Evolutionary conservation across 1,140 invertebrate species (phyloP).

Genomic region (Hyles vespertilio): DNA sequence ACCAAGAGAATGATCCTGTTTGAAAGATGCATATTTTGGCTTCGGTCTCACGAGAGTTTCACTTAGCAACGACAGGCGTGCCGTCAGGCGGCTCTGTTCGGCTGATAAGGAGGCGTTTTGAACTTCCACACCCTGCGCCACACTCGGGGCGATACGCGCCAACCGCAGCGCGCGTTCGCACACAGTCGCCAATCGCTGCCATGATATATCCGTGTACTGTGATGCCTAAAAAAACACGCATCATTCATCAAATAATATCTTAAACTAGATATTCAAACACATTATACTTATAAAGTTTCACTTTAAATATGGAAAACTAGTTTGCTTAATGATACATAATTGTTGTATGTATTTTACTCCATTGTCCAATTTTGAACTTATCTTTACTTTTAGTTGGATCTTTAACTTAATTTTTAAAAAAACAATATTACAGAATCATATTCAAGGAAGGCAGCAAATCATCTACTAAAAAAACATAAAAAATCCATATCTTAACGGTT

Average conservation of each 20-base stretch:
- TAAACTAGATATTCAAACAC: too few species aligned
- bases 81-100: constrained; percentile 21
- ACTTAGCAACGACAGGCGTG: constrained; percentile 51
- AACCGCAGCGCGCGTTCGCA: constrained; percentile 48
- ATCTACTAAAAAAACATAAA: too few species aligned
- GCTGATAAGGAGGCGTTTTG: background rate
- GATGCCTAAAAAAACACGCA: constrained; percentile 31
- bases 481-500: too few species aligned
- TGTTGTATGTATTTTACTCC: too few species aligned
- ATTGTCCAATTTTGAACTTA: too few species aligned
- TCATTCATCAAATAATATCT: background rate
- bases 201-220: constrained; percentile 50
- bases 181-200: constrained; percentile 41
- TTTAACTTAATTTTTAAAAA: too few species aligned
- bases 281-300: too few species aligned
- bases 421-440: too few species aligned
- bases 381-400: too few species aligned
- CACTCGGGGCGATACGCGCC: constrained; percentile 21
- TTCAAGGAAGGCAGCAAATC: too few species aligned
- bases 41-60: constrained; percentile 46
- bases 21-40: constrained; percentile 39
- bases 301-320: too few species aligned
- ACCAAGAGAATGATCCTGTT: constrained; percentile 51
- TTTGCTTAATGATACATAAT: too few species aligned
- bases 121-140: constrained; percentile 3